Conservation (phyloP, 2,888 invertebrate genomes). For the Adelognathus sp. region DNA sequence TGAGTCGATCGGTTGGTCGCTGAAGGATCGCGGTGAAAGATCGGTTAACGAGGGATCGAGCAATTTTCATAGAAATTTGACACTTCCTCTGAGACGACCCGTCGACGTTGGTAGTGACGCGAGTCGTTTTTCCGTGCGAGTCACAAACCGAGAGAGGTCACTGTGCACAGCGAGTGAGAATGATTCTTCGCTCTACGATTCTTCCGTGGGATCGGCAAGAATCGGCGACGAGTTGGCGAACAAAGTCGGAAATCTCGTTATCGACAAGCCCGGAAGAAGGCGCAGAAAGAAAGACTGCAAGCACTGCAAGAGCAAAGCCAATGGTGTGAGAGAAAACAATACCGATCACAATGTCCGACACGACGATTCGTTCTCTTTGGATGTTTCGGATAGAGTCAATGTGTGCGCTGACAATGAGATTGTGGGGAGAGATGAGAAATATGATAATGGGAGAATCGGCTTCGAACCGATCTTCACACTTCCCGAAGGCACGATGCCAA, state of each 20-base stretch:
- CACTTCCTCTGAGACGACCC: constrained; percentile 70
- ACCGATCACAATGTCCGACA: neutral
- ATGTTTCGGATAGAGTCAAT: neutral
- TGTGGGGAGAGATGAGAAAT: constrained; percentile 1
- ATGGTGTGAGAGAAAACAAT: neutral
- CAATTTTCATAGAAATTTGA: constrained; percentile 71
- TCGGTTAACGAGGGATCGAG: neutral
- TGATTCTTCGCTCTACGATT: neutral
- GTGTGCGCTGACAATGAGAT: constrained; percentile 8
- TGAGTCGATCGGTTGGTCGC: neutral
- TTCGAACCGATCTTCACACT: constrained; percentile 62
- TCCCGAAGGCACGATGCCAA: constrained; percentile 57
- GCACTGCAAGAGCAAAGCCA: constrained; percentile 68
- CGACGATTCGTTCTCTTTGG: neutral
- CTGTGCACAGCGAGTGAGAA: constrained; percentile 25
- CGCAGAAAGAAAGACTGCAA: constrained; percentile 78
- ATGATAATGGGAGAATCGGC: constrained; percentile 31
- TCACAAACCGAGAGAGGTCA: constrained; percentile 67
- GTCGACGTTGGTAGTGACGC: constrained; percentile 43
- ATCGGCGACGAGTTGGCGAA: constrained; percentile 8
- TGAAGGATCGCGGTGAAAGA: neutral
- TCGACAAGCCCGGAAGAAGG: constrained; percentile 54
- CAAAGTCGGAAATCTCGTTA: neutral
- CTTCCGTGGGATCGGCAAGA: neutral
- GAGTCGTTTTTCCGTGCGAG: constrained; percentile 70